Evolutionary conservation across 2,888 invertebrate species (phyloP).

Genomic region (Cheilosia pagana): DNA sequence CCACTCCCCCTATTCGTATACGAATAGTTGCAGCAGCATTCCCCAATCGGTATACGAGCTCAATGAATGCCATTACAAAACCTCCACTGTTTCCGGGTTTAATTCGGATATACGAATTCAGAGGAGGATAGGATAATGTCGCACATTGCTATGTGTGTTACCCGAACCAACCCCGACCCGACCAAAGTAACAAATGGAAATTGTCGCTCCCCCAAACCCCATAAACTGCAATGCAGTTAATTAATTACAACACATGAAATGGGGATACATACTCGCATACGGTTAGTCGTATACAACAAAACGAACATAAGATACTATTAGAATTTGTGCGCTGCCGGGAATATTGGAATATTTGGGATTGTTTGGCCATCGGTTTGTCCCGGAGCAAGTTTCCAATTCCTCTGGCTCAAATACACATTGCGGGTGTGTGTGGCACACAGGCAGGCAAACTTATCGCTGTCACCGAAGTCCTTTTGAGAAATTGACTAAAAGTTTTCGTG

Average conservation of each 20-base stretch:
- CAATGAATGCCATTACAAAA: conserved; percentile 63
- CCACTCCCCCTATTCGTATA: neutral
- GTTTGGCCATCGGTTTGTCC: conserved; percentile 65
- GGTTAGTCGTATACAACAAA: conserved; percentile 5
- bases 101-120: conserved; percentile 60
- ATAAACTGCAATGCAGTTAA: conserved; percentile 72
- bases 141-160: conserved; percentile 39
- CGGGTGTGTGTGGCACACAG: conserved; percentile 27
- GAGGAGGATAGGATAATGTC: conserved; percentile 62
- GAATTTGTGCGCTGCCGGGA: conserved; percentile 48
- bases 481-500: conserved; percentile 73
- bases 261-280: conserved; percentile 39
- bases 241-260: conserved; percentile 75
- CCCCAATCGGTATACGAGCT: conserved; percentile 31
- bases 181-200: conserved; percentile 62
- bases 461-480: conserved; percentile 69
- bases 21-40: conserved; percentile 16
- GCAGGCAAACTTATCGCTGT: conserved; percentile 64
- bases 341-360: conserved; percentile 73
- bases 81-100: conserved; percentile 69
- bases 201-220: conserved; percentile 38
- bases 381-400: conserved; percentile 57
- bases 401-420: conserved; percentile 51
- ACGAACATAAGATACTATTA: neutral
- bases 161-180: conserved; percentile 20